Evolutionary conservation across 1,140 invertebrate genomes (phyloP).

Genomic region (Zaprionus gabonicus): DNA sequence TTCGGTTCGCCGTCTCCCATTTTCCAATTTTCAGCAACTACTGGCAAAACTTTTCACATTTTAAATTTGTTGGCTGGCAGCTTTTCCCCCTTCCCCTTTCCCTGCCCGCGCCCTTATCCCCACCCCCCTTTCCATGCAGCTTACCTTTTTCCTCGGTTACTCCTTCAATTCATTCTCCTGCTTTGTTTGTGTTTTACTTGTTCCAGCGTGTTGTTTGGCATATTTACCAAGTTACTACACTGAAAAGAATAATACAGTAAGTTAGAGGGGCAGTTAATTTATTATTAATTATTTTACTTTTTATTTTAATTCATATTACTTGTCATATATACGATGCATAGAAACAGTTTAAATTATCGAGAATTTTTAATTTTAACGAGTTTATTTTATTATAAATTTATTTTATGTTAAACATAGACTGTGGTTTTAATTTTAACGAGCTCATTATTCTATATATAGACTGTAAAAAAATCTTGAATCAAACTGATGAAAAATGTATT

Average conservation of each 20-base stretch:
- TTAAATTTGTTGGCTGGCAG: conserved; percentile 76
- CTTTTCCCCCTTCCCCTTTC: conserved; percentile 25
- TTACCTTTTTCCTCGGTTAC: conserved; percentile 12
- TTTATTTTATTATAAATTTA: too few relatives aligned
- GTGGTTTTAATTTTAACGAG: too few relatives aligned
- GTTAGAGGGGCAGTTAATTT: too few relatives aligned
- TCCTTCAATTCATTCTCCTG: conserved; percentile 20
- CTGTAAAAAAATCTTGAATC: too few relatives aligned
- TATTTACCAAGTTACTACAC: conserved; percentile 20
- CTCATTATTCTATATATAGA: too few relatives aligned
- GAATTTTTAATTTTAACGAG: too few relatives aligned
- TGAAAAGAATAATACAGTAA: conserved; percentile 1
- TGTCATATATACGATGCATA: too few relatives aligned
- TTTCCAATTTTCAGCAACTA: conserved; percentile 62
- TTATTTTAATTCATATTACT: too few relatives aligned
- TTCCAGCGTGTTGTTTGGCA: conserved; percentile 18
- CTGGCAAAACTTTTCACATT: conserved; percentile 69
- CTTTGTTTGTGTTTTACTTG: conserved; percentile 8
- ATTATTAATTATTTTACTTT: too few relatives aligned
- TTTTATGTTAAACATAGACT: too few relatives aligned
- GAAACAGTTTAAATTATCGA: too few relatives aligned
- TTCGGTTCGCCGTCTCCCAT: conserved; percentile 48
- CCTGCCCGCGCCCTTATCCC: neutral
- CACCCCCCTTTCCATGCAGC: neutral
- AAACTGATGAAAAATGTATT: too few relatives aligned